Evolutionary conservation across 2,888 invertebrate genomes (phyloP), one percentile per base, ranked within the genome.

Genomic region (Cephus rjabovi): DNA sequence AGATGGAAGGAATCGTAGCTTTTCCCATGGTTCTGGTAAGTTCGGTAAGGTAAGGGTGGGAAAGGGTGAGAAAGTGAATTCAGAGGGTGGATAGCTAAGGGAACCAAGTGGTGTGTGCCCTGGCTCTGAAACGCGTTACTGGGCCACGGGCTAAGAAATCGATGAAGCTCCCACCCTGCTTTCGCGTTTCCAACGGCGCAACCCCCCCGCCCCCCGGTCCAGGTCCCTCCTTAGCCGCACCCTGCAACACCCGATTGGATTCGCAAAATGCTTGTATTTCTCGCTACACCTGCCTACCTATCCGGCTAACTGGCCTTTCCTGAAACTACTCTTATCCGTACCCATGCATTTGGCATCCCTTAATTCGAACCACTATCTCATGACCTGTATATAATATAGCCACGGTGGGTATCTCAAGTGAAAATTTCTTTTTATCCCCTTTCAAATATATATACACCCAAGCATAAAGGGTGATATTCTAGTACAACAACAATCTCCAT

Each of bases 91-190:
- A 71, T 78, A 76, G 76, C 69, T 75, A 76, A 76, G 74, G 76
- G 35, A 34, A 34, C 40, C n/a, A 73, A 75, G 76, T 69, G 76
- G 77, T 75, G 81, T 75, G 81, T 81, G 82, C 83, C 56, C 56
- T 23, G 56, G 56, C 56, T 56, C 56, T 56, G 85, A 87, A 86
- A 87, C 85, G 86, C 88, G 88, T 89, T 89, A 90, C 89, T 90
- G 87, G 89, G 89, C 85, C 89, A 90, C 88, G 86, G 88, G 87
- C 88, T 89, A 88, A 90, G 90, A 90, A 89, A 90, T 90, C 90
- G 90, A 90, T 90, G 87, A 90, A 90, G 90, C 90, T 86, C 88
- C 86, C 85, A 83, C 86, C 83, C 84, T 79, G 79, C 56, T 34
- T 35, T 56, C 80, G 83, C 79, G 82, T 34, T 71, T 81, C 81